Conservation (phyloP, 2,888 invertebrate species). For the Megamerina dolium region DNA sequence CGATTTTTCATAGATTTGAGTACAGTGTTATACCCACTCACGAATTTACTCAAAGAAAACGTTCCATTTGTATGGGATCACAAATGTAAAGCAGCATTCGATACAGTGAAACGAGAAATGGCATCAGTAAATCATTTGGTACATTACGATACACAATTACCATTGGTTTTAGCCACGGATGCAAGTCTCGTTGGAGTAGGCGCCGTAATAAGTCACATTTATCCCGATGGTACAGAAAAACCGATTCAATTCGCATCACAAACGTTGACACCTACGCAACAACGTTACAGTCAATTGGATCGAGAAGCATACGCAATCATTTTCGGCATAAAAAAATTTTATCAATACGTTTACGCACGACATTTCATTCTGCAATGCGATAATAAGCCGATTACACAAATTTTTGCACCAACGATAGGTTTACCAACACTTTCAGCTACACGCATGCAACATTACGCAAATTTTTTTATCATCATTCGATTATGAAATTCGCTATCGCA, state of each 20-base stretch:
- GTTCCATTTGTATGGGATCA: slow-evolving; percentile 25
- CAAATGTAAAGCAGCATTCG: slow-evolving; percentile 25
- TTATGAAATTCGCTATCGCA: too few relatives aligned
- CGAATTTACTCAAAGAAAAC: slow-evolving; percentile 21
- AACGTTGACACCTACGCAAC: slow-evolving; percentile 23
- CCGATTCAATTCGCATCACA: slow-evolving; percentile 41
- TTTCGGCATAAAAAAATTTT: too few relatives aligned
- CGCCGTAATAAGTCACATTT: slow-evolving; percentile 13
- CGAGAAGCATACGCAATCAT: slow-evolving; percentile 36
- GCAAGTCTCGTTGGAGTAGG: slow-evolving; percentile 26
- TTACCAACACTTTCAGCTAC: too few relatives aligned
- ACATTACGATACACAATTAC: slow-evolving; percentile 28
- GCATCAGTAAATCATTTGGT: slow-evolving; percentile 19
- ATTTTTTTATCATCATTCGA: too few relatives aligned
- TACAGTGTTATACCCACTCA: slow-evolving; percentile 20
- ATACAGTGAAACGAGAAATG: slow-evolving; percentile 22
- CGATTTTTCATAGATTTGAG: slow-evolving; percentile 30
- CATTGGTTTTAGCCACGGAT: slow-evolving; percentile 27
- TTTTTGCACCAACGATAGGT: too few relatives aligned
- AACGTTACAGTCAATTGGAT: slow-evolving; percentile 19
- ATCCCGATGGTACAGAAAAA: slow-evolving; percentile 16
- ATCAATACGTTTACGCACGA: too few relatives aligned
- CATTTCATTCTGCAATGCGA: too few relatives aligned
- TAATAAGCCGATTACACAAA: too few relatives aligned
- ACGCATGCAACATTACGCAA: too few relatives aligned